A percentile compares a stretch with the other conserved stretches of the same genome.
These are phyloP conservation scores for Lordiphosa stackelbergi DNA, from an alignment of 1,140 invertebrate genomes.

Conservation along the genomic window DNA sequence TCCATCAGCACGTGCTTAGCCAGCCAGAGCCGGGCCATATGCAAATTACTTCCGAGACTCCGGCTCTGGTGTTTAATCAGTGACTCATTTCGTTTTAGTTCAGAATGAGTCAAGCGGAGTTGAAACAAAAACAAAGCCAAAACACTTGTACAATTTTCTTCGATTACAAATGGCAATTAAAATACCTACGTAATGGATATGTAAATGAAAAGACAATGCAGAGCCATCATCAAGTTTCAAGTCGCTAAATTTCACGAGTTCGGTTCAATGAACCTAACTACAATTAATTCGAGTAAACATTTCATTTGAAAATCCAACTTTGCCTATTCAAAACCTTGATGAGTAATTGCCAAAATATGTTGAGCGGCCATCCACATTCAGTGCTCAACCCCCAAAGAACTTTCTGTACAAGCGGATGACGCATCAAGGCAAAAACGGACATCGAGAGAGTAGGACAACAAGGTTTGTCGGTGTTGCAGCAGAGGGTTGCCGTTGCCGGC, in stretches of 20 bases:
- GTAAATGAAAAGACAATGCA: constrained; percentile 17
- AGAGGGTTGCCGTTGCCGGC: constrained; percentile 58
- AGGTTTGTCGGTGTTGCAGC: constrained; percentile 2
- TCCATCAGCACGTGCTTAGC: constrained; percentile 11
- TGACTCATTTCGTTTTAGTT: constrained; percentile 33
- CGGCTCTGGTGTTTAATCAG: constrained; percentile 26
- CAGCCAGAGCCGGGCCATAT: constrained; percentile 23
- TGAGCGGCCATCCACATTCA: constrained; percentile 12
- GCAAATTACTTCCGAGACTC: constrained; percentile 7
- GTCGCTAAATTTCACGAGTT: constrained; percentile 13
- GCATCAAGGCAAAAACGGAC: constrained; percentile 61
- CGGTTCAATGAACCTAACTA: constrained; percentile 37
- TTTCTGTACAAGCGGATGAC: constrained; percentile 47
- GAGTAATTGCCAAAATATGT: constrained; percentile 65
- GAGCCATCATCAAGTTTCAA: constrained; percentile 33
- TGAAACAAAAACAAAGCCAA: constrained; percentile 29
- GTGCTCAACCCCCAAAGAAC: constrained; percentile 28
- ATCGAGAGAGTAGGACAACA: constrained; percentile 18
- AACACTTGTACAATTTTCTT: constrained; percentile 6
- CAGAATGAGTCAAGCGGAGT: constrained; percentile 16
- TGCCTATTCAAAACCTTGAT: constrained; percentile 44
- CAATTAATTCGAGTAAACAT: constrained; percentile 15
- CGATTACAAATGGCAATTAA: constrained; percentile 29
- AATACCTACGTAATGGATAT: constrained; percentile 31
- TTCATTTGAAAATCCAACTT: constrained; percentile 45